These are phyloP conservation scores for Rotaria socialis DNA, from an alignment of 2,888 invertebrate genomes.

Conservation along the genomic window DNA sequence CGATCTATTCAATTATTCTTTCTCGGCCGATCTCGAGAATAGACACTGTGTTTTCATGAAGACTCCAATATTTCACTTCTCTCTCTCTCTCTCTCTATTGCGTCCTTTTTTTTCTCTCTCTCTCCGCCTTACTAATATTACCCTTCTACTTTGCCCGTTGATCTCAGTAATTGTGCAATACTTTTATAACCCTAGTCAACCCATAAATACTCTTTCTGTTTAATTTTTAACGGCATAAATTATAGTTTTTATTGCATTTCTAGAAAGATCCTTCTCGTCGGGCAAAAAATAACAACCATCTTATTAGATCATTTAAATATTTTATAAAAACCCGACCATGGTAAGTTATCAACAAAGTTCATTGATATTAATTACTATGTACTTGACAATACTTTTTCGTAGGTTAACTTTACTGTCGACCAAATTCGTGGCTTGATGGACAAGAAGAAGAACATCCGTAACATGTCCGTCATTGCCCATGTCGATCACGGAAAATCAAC, in stretches of 20 bases:
- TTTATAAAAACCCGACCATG: constrained; percentile 1
- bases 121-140: background rate
- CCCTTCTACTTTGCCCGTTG: background rate
- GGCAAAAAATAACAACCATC: background rate
- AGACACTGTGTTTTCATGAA: background rate
- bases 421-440: constrained; percentile 99
- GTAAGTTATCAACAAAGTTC: background rate
- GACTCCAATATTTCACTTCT: background rate
- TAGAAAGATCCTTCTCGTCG: constrained; percentile 7
- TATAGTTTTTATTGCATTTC: background rate
- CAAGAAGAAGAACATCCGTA: constrained; percentile 98
- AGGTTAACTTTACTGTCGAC: constrained; percentile 99
- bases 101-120: too few species aligned
- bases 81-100: background rate
- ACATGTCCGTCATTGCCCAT: constrained; percentile 99
- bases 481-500: constrained; percentile 99
- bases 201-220: background rate
- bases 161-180: background rate
- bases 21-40: background rate
- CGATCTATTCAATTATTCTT: background rate
- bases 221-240: background rate
- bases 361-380: background rate
- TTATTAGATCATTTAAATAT: background rate
- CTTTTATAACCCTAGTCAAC: background rate
- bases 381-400: constrained; percentile 36